Evolutionary conservation across 35 echinoderm and acorn worm species (phyloP), one percentile per base, ranked within the genome.

Genomic region (Holothuria glaberrima): DNA sequence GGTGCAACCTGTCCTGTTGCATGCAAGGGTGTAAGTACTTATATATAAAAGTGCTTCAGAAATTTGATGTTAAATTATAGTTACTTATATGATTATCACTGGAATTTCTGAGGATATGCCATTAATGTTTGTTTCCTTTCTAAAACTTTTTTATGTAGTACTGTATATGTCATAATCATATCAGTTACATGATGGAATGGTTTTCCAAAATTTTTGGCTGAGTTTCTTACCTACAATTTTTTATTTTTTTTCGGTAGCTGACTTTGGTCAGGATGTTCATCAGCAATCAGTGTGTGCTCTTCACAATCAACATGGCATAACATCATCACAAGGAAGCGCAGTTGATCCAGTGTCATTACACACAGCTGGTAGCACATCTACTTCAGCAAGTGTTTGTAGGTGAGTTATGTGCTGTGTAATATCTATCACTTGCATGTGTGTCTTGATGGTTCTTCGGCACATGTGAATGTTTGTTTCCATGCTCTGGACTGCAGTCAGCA

Each of bases 321-420:
- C 33, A 32, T 92, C 27, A 83, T 91, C 83, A 31, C 82, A 72
- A 60, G 50, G 88, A 86, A 61, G 97, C 77, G 52, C 58, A 85
- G 85, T 99, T 88, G 80, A 93, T 70, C 87, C 73, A 90, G 88
- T 89, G 72, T 88, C 62, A 87, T 97, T 33, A 58, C 95, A 97
- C 38, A 97, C 92, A 33, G 62, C 92, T 17, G 65, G 89, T 75
- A 97, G 95, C 67, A 97, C 95, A 30, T 92, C 95, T 85, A 99
- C 90, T 22, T 95, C 97, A 59, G 91, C 93, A 22, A 99, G 93
- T 82, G 93, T 94, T n/a, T 98, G 93, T 87, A 98, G 96, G 96
- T 98, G 83, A 88, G 86, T 78, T 13, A 75, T 75, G 28, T 41
- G 22, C 36, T 41, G 36, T 41, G 36, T n/a, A n/a, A n/a, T n/a